Evolutionary conservation across 2,888 invertebrate genomes (phyloP).

Genomic region (Hirtodrosophila histrioides): DNA sequence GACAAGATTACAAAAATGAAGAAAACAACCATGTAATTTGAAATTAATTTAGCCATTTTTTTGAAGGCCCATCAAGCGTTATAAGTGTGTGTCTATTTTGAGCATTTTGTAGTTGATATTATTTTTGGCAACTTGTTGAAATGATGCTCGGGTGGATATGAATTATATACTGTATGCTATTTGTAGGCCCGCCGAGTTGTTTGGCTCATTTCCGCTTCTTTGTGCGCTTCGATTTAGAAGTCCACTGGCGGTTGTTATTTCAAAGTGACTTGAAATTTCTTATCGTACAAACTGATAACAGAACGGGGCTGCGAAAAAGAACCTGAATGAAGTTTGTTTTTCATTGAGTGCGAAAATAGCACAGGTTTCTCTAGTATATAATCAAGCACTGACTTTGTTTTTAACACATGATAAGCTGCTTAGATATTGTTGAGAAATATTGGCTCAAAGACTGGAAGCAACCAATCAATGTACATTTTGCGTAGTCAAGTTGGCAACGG

Average conservation of each 20-base stretch:
- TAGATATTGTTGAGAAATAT: constrained; percentile 4
- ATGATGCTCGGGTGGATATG: too few relatives aligned
- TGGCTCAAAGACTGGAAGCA: constrained; percentile 5
- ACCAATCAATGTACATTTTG: constrained; percentile 9
- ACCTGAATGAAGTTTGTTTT: constrained; percentile 59
- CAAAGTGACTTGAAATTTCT: constrained; percentile 37
- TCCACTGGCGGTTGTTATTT: constrained; percentile 31
- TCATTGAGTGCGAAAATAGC: constrained; percentile 39
- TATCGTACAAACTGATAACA: constrained; percentile 71
- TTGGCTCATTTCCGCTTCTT: constrained; percentile 7
- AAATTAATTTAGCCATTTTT: not conserved
- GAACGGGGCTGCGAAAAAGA: constrained; percentile 18
- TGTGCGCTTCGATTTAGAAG: constrained; percentile 7
- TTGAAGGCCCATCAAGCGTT: not conserved
- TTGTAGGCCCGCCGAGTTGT: too few relatives aligned
- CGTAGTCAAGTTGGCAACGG: constrained; percentile 9
- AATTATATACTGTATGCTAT: too few relatives aligned
- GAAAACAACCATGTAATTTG: not conserved
- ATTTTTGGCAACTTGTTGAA: too few relatives aligned
- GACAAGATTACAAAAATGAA: not conserved
- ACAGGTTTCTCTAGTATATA: constrained; percentile 1
- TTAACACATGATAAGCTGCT: constrained; percentile 24
- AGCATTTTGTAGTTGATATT: not conserved
- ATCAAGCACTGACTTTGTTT: constrained; percentile 48
- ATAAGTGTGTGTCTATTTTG: too few relatives aligned